These are phyloP conservation scores for Romanogobio albipinnatus DNA, from an alignment of 2,113 vertebrate species.

Conservation along the genomic window DNA sequence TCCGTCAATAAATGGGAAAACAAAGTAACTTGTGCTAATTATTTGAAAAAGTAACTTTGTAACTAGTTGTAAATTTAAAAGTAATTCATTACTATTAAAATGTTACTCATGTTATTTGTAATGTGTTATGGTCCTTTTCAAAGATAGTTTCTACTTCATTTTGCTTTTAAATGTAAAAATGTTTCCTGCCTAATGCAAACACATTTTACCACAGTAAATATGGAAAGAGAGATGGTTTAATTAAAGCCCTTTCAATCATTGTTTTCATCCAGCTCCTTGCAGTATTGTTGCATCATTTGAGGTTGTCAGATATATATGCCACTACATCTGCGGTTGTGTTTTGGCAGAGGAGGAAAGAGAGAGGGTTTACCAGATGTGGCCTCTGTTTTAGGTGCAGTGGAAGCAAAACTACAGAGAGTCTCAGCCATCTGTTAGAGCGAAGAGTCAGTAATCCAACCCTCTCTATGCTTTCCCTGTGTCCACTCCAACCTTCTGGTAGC, in stretches of 20 bases:
- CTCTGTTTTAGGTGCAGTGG: conserved; percentile 31
- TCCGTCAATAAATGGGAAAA: too few species aligned
- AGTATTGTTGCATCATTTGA: conserved; percentile 31
- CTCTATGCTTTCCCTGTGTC: conserved; percentile 53
- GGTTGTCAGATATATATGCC: conserved; percentile 53
- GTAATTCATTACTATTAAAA: too few species aligned
- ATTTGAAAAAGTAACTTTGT: too few species aligned
- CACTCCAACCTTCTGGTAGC: conserved; percentile 69
- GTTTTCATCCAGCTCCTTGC: conserved; percentile 35
- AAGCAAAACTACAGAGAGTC: conserved; percentile 54
- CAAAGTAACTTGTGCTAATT: too few species aligned
- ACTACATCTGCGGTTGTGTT: conserved; percentile 55
- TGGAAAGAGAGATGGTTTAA: not conserved
- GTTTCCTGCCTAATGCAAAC: not conserved
- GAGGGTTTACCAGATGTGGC: conserved; percentile 63
- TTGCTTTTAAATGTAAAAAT: not conserved
- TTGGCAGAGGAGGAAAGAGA: conserved; percentile 43
- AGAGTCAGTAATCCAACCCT: conserved; percentile 66
- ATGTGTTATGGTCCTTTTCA: too few species aligned
- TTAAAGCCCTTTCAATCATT: not conserved
- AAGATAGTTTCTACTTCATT: too few species aligned
- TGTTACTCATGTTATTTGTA: too few species aligned
- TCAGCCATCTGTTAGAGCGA: conserved; percentile 78
- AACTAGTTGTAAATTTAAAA: too few species aligned
- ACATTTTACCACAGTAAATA: not conserved